These are phyloP conservation scores for Bombus superbus DNA, from an alignment of 1,140 invertebrate species.

Conservation along the genomic window DNA sequence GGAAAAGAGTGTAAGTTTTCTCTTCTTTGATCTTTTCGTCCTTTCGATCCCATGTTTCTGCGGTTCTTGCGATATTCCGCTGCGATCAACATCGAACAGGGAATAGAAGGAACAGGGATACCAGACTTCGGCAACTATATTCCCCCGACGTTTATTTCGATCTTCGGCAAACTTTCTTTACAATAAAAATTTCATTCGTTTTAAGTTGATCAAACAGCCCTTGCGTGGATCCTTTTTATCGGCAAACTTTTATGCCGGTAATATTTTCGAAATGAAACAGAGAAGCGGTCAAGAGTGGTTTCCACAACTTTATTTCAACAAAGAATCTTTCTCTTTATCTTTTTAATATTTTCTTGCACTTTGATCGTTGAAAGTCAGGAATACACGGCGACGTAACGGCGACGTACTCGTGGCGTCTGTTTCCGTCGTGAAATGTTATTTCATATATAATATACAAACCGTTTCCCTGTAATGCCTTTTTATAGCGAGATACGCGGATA, in stretches of 20 bases:
- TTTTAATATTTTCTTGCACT: not conserved
- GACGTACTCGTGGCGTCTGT: too few relatives aligned
- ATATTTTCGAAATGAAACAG: conserved; percentile 34
- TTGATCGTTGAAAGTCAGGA: not conserved
- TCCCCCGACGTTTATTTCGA: conserved; percentile 28
- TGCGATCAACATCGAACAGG: not conserved
- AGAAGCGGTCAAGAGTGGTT: not conserved
- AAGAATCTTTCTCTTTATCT: not conserved
- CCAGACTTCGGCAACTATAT: conserved; percentile 8
- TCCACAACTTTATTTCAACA: not conserved
- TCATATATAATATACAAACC: too few relatives aligned
- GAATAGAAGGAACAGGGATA: not conserved
- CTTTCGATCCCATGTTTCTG: not conserved
- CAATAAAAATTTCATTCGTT: conserved; percentile 42
- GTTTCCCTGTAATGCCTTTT: too few relatives aligned
- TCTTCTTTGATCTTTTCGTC: not conserved
- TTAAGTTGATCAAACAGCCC: conserved; percentile 34
- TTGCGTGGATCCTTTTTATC: conserved; percentile 30
- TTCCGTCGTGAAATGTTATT: too few relatives aligned
- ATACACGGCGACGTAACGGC: too few relatives aligned
- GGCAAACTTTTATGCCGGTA: conserved; percentile 24
- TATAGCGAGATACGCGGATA: too few relatives aligned
- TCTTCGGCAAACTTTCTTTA: conserved; percentile 15
- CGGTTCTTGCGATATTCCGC: not conserved
- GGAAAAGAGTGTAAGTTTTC: not conserved